Percentiles rank a stretch among this genome's conserved stretches.
Conservation (phyloP, 2,797 vertebrate genomes). For the Chrosomus eos region DNA sequence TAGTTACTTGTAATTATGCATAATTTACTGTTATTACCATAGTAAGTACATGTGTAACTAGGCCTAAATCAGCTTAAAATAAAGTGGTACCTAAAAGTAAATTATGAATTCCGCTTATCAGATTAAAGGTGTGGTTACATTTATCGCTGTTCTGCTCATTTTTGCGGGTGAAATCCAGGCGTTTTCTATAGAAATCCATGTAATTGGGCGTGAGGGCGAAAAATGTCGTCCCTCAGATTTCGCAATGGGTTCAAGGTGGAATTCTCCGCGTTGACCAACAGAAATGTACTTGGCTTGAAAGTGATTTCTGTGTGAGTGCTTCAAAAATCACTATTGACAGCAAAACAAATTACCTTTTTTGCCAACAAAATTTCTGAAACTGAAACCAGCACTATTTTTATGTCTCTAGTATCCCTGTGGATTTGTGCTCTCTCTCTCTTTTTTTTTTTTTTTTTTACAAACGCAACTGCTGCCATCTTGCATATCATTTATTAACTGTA, state of each 20-base stretch:
- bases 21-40: no score
- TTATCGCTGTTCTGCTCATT: neutral
- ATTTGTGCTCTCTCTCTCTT: no score
- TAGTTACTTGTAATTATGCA: no score
- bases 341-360: neutral
- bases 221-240: neutral
- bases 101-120: neutral
- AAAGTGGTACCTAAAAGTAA: neutral
- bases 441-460: neutral
- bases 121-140: neutral
- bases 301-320: neutral
- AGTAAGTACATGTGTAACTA: no score
- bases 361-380: neutral
- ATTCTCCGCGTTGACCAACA: neutral
- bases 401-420: neutral
- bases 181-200: neutral
- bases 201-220: neutral
- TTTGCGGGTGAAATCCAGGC: neutral
- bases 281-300: neutral
- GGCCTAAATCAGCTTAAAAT: no score
- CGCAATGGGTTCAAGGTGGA: neutral
- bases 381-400: neutral
- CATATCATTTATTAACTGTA: no score
- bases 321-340: neutral
- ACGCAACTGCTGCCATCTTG: neutral